Evolutionary conservation across 2,113 vertebrate species (phyloP).

Genomic region (Cyrtonyx montezumae): DNA sequence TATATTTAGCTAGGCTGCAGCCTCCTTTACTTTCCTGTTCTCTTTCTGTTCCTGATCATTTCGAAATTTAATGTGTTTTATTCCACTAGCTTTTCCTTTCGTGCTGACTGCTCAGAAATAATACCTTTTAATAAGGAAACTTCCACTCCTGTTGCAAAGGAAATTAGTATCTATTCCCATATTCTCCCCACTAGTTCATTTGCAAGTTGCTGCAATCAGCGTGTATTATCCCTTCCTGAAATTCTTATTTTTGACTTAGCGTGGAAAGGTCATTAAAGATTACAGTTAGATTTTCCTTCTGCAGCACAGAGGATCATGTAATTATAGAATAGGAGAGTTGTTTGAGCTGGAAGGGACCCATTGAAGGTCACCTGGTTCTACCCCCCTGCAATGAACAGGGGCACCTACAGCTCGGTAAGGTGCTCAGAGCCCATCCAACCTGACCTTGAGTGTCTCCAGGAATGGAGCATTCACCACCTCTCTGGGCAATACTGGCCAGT

Average conservation of each 20-base stretch:
- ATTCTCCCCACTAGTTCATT: slow-evolving; percentile 51
- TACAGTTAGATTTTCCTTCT: slow-evolving; percentile 5
- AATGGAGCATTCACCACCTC: too few species aligned
- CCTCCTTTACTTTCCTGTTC: background rate
- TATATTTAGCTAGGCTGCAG: background rate
- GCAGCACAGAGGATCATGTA: background rate
- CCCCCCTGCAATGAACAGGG: too few species aligned
- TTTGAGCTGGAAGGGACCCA: too few species aligned
- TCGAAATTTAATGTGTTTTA: background rate
- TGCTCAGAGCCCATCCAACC: too few species aligned
- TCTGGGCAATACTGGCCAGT: too few species aligned
- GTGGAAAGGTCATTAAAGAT: background rate
- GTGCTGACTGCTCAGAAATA: slow-evolving; percentile 29
- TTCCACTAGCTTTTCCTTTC: background rate
- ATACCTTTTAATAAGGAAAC: background rate
- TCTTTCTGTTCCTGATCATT: background rate
- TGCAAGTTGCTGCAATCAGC: slow-evolving; percentile 43
- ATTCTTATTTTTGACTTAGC: slow-evolving; percentile 9
- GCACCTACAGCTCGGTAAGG: too few species aligned
- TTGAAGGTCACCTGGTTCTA: too few species aligned
- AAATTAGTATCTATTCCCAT: slow-evolving; percentile 58
- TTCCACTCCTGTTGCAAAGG: background rate
- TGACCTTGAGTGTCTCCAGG: too few species aligned
- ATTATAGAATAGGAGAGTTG: too few species aligned
- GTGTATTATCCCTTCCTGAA: slow-evolving; percentile 17